A percentile compares a stretch with the other conserved stretches of the same genome.
Evolutionary conservation across 2,888 invertebrate genomes (phyloP).

Genomic region (Acanthosepion pharaonis): DNA sequence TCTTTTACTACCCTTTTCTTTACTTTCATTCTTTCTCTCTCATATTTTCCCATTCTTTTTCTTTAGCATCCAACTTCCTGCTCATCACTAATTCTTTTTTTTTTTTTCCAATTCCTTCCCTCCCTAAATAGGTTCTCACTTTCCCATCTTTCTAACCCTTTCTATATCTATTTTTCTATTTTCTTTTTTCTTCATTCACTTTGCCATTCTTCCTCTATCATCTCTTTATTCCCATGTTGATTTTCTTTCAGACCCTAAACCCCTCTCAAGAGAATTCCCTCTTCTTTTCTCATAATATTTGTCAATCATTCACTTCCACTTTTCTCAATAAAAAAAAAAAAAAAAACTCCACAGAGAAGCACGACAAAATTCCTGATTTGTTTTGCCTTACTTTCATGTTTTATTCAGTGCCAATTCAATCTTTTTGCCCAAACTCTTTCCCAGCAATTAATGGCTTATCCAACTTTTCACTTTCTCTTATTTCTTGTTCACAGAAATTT

Average conservation of each 20-base stretch:
- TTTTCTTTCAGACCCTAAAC: background rate
- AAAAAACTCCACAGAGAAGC: background rate
- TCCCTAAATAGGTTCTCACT: background rate
- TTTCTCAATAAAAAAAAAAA: background rate
- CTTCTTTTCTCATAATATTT: background rate
- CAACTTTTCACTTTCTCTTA: background rate
- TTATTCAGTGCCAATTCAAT: background rate
- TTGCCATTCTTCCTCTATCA: too few relatives aligned
- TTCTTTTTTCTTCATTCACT: too few relatives aligned
- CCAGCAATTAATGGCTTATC: slow-evolving; percentile 8
- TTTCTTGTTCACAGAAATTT: background rate
- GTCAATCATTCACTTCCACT: background rate
- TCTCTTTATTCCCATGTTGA: background rate
- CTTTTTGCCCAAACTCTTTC: background rate
- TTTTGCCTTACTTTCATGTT: background rate
- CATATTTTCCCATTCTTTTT: background rate
- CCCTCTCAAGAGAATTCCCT: background rate
- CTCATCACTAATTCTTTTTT: background rate
- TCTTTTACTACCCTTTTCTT: background rate
- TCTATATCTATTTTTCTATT: too few relatives aligned
- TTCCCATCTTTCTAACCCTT: background rate
- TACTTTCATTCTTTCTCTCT: background rate
- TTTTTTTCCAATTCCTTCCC: background rate
- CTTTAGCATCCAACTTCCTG: too few relatives aligned
- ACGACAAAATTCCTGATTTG: background rate